Evolutionary conservation across 2,888 invertebrate genomes (phyloP), one percentile per base, ranked within the genome.

Genomic region (Penaeus monodon): DNA sequence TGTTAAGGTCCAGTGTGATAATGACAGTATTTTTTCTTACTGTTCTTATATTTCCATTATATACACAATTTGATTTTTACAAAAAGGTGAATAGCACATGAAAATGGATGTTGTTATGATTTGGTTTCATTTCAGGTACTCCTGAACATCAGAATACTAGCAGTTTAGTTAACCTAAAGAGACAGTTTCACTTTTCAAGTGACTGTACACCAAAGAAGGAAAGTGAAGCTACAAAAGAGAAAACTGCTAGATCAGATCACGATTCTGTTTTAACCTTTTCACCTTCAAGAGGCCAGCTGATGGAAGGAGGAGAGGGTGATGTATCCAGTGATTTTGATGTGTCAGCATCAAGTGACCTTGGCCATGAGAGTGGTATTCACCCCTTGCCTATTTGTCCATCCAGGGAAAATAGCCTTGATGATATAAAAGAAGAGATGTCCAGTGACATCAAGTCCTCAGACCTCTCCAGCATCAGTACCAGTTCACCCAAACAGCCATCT

Each of bases 251-350:
- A 77, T 57, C 3, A 4, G 57, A 57, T 57, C 77, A 57, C 6
- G 64, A 73, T 29, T 74, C 73, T 38, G 38, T 49, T 1, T 78
- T 80, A 17, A 79, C 85, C 7, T 22, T 66, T 73, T 73, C n/a
- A n/a, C 73, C 78, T 44, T 65, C 80, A 73, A 14, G 29, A 27
- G 68, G 38, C 17, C n/a, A 33, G 49, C 85, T 44, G 12, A 27
- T 80, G 44, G 17, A 38, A 27, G 79, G 29, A 17, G 57, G 57
- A 70, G 29, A 29, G 14, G 70, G 70, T 22, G 89, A 89, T 44
- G 65, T 86, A 38, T 87, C 89, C 44, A 89, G 89, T 85, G 89
- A 89, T n/a, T 89, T 89, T 73, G 89, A 89, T 57, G 38, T 89
- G 14, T 89, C 89, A 20, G 20, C 81, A 49, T 81, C 77, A 22